These are phyloP conservation scores for Petrosia ficiformis DNA, from an alignment of 37 sponge, comb jelly and placozoan genomes.

Conservation along the genomic window DNA sequence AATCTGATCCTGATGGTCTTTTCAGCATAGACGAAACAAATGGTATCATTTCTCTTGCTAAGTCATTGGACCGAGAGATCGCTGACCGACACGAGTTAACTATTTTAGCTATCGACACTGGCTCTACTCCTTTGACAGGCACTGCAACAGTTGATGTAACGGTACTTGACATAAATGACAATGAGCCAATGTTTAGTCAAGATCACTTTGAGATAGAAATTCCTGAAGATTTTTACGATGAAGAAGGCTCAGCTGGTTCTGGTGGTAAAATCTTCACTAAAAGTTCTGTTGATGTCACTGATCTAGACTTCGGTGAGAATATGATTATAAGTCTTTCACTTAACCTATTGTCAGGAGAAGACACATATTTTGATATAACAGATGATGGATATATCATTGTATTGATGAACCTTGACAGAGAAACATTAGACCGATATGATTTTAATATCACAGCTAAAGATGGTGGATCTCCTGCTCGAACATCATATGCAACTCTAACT, in stretches of 20 bases:
- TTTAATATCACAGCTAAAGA: slow-evolving; percentile 54
- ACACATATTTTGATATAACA: slow-evolving; percentile 16
- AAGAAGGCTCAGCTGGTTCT: neutral
- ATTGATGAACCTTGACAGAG: slow-evolving; percentile 62
- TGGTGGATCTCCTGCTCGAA: slow-evolving; percentile 13
- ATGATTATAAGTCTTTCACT: slow-evolving; percentile 14
- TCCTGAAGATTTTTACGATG: slow-evolving; percentile 21
- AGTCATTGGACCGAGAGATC: slow-evolving; percentile 37
- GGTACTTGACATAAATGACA: slow-evolving; percentile 64
- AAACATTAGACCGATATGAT: slow-evolving; percentile 11
- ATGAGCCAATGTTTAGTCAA: slow-evolving; percentile 36
- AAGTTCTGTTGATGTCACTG: slow-evolving; percentile 6
- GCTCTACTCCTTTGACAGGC: slow-evolving; percentile 17
- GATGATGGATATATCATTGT: slow-evolving; percentile 21
- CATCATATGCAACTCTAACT: neutral
- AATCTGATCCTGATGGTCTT: neutral
- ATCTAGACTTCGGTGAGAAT: slow-evolving; percentile 55
- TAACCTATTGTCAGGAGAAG: neutral
- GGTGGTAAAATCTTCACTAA: neutral
- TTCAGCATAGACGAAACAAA: slow-evolving; percentile 25
- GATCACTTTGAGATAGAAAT: slow-evolving; percentile 10
- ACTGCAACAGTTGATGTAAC: slow-evolving; percentile 27
- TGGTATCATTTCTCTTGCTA: slow-evolving; percentile 17
- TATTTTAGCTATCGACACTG: slow-evolving; percentile 26
- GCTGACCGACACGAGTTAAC: slow-evolving; percentile 11